Evolutionary conservation across 2,113 vertebrate genomes (phyloP).

Genomic region (Solea senegalensis): DNA sequence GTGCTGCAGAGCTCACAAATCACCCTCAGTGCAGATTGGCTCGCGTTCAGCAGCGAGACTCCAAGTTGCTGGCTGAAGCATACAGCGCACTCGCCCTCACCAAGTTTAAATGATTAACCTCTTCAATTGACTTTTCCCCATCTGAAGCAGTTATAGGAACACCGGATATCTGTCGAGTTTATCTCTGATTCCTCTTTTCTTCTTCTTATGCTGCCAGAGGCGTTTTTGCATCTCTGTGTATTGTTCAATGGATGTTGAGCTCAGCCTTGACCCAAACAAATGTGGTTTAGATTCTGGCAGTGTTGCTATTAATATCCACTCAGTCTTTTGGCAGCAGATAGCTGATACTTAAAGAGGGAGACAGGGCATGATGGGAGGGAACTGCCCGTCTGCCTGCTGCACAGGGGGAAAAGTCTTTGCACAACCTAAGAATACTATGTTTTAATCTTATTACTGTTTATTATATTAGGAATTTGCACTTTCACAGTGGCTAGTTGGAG

Average conservation of each 20-base stretch:
- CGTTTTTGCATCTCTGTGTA: constrained; percentile 41
- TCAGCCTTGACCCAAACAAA: constrained; percentile 76
- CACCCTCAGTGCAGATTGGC: constrained; percentile 47
- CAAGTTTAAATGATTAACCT: constrained; percentile 60
- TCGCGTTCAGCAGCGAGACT: constrained; percentile 17
- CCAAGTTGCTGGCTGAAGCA: constrained; percentile 37
- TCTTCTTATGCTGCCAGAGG: constrained; percentile 36
- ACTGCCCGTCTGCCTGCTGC: constrained; percentile 50
- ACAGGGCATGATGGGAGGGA: constrained; percentile 65
- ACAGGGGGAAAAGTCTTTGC: constrained; percentile 46
- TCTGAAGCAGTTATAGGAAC: constrained; percentile 33
- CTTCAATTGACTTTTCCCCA: constrained; percentile 45
- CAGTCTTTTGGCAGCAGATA: constrained; percentile 72
- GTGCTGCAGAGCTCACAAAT: constrained; percentile 42
- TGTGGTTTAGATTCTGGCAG: constrained; percentile 71
- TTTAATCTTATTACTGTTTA: constrained; percentile 43
- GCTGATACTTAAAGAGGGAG: constrained; percentile 75
- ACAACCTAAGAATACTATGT: constrained; percentile 39
- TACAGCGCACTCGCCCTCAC: constrained; percentile 27
- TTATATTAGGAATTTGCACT: constrained; percentile 39
- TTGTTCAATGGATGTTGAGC: constrained; percentile 65
- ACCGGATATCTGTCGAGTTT: constrained; percentile 54
- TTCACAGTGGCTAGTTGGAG: constrained; percentile 4
- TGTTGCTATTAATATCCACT: constrained; percentile 78
- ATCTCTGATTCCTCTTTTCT: constrained; percentile 43